Conservation (phyloP, 2,113 vertebrate genomes). For the Hystrix brachyura region DNA sequence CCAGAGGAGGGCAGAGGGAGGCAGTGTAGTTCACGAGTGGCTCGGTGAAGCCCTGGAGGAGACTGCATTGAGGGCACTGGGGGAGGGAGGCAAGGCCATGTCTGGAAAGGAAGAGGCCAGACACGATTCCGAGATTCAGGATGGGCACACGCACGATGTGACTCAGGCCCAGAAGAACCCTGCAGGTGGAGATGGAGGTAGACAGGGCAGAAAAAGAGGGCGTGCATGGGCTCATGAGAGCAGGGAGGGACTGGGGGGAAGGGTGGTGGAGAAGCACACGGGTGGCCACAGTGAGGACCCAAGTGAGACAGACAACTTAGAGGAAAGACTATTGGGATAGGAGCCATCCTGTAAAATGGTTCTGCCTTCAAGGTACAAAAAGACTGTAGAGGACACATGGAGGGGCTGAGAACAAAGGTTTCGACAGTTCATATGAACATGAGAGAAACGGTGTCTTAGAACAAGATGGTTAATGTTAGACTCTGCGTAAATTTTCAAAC, state of each 20-base stretch:
- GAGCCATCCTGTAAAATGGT: background rate
- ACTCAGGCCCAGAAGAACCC: background rate
- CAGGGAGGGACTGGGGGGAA: fast-evolving
- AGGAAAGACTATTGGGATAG: too few relatives aligned
- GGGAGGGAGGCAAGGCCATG: fast-evolving
- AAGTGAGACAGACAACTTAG: background rate
- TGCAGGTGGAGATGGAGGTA: too few relatives aligned
- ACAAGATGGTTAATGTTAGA: too few relatives aligned
- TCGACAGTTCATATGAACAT: background rate
- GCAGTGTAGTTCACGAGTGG: fast-evolving
- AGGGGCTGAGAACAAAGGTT: background rate
- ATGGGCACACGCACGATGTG: fast-evolving
- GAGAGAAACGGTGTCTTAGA: background rate
- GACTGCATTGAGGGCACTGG: background rate
- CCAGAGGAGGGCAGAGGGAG: background rate
- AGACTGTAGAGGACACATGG: fast-evolving
- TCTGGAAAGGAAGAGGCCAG: background rate
- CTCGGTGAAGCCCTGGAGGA: background rate
- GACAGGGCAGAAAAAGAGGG: background rate
- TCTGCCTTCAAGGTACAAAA: background rate
- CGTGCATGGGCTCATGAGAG: too few relatives aligned
- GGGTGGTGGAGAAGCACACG: fast-evolving
- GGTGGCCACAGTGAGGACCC: fast-evolving
- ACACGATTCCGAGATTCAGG: background rate
- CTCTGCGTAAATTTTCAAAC: background rate